Evolutionary conservation across 2,797 vertebrate species (phyloP).

Genomic region (Labroides dimidiatus): DNA sequence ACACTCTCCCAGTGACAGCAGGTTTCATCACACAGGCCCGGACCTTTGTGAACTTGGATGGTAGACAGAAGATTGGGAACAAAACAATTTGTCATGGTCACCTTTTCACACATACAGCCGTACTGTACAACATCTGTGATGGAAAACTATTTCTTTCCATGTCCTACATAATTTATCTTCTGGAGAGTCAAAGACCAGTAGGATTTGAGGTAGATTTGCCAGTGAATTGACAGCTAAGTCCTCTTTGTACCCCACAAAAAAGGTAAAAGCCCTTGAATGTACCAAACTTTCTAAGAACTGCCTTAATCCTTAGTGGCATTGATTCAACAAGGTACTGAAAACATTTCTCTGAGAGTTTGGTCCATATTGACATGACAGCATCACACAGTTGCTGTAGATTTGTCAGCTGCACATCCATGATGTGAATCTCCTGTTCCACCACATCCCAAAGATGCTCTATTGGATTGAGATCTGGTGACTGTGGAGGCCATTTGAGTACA

Average conservation of each 20-base stretch:
- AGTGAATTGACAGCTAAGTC: neutral
- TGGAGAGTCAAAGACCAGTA: slow-evolving; percentile 8
- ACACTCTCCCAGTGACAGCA: slow-evolving; percentile 70
- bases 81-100: slow-evolving; percentile 69
- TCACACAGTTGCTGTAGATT: no score
- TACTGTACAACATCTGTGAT: slow-evolving; percentile 28
- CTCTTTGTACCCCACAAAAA: neutral
- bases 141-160: slow-evolving; percentile 50
- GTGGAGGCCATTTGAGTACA: no score
- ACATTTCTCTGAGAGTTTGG: no score
- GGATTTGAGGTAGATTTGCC: neutral
- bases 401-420: no score
- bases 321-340: no score
- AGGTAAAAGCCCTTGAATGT: neutral
- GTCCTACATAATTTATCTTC: slow-evolving; percentile 42
- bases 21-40: slow-evolving; percentile 66
- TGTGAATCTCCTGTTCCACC: no score
- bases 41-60: slow-evolving; percentile 70
- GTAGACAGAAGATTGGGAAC: slow-evolving; percentile 57
- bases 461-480: no score
- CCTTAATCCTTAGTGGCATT: no score
- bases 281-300: no score
- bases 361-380: no score
- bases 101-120: slow-evolving; percentile 48
- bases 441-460: no score